These are phyloP conservation scores for Bradysia coprophila DNA, from an alignment of 1,140 invertebrate species.

Conservation along the genomic window DNA sequence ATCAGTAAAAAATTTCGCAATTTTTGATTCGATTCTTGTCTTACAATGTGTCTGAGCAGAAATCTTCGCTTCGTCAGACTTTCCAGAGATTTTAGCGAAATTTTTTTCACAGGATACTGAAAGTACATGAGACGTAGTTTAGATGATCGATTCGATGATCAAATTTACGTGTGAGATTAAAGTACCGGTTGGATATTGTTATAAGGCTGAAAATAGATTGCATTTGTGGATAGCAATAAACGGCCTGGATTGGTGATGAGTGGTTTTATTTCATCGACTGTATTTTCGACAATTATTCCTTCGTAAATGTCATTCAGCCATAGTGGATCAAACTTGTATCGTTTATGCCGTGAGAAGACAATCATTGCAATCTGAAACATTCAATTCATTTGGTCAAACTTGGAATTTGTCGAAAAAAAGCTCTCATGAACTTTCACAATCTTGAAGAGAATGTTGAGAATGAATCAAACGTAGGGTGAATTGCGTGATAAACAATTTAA, in stretches of 20 bases:
- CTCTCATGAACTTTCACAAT: neutral
- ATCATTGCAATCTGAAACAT: conserved; percentile 45
- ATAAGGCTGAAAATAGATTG: conserved; percentile 76
- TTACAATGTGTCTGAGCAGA: conserved; percentile 66
- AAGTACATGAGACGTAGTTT: too few species aligned
- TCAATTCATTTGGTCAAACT: conserved; percentile 14
- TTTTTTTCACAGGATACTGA: conserved; percentile 65
- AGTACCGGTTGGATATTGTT: conserved; percentile 75
- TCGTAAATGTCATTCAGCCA: conserved; percentile 64
- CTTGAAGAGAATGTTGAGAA: too few species aligned
- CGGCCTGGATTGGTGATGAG: conserved; percentile 74
- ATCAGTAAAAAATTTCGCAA: conserved; percentile 1
- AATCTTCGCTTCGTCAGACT: conserved; percentile 64
- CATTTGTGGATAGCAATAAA: conserved; percentile 52
- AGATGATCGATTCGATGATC: too few species aligned
- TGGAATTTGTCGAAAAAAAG: too few species aligned
- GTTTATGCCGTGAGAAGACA: conserved; percentile 52
- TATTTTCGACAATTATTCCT: conserved; percentile 51
- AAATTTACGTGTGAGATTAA: too few species aligned
- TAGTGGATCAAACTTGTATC: conserved; percentile 58
- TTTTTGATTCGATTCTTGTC: too few species aligned
- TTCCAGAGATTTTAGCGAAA: conserved; percentile 49
- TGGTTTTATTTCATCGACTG: conserved; percentile 64
- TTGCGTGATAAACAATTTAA: too few species aligned
- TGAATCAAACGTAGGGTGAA: too few species aligned